phyloP scores from a whole-genome alignment of 2,113 vertebrate genomes.

The Collichthys lucidus region DNA sequence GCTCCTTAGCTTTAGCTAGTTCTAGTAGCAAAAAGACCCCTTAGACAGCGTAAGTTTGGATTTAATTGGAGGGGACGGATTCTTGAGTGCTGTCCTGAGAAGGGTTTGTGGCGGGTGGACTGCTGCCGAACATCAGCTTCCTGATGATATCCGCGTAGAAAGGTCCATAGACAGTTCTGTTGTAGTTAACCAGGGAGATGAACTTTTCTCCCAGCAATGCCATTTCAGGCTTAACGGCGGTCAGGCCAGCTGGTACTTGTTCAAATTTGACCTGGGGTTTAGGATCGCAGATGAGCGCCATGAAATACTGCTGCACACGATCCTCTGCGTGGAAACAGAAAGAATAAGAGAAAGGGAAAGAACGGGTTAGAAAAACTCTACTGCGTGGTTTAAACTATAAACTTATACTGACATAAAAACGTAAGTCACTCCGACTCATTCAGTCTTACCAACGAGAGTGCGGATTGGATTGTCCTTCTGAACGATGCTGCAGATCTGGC shows the following conservation, averaged over 20 bases:
- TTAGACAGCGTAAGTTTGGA: not conserved
- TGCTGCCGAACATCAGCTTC: constrained; percentile 87
- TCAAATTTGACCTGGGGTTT: constrained; percentile 82
- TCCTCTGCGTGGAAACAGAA: constrained; percentile 85
- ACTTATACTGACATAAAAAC: too few relatives aligned
- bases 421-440: too few relatives aligned
- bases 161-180: constrained; percentile 92
- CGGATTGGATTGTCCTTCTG: constrained; percentile 89
- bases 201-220: constrained; percentile 86
- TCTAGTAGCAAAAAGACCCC: constrained; percentile 18
- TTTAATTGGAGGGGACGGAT: constrained; percentile 62
- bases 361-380: not conserved
- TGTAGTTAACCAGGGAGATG: constrained; percentile 89
- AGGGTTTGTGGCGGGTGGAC: constrained; percentile 54
- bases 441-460: constrained; percentile 89
- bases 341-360: not conserved
- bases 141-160: constrained; percentile 93
- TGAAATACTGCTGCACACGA: constrained; percentile 90
- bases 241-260: constrained; percentile 87
- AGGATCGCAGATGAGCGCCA: constrained; percentile 84
- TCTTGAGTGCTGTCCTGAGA: constrained; percentile 57
- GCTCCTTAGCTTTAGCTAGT: not conserved
- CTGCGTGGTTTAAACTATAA: too few relatives aligned
- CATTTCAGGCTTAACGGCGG: constrained; percentile 88
- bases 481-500: constrained; percentile 89